A percentile compares a stretch with the other conserved stretches of the same genome.
phyloP scores from a whole-genome alignment of 2,888 invertebrate genomes.

The Eretmocerus hayati region DNA sequence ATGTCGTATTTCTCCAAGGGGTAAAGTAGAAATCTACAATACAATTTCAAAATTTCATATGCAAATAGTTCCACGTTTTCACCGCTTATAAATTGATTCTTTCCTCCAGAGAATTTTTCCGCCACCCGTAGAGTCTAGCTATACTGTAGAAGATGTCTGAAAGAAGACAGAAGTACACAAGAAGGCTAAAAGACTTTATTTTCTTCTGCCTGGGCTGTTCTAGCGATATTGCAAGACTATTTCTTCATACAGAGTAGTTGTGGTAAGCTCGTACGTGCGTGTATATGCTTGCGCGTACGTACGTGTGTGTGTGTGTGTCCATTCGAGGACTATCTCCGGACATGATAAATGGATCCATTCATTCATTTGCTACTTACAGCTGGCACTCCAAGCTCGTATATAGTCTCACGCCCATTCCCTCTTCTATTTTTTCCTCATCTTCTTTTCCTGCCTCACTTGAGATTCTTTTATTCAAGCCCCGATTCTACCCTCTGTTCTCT shows the following conservation, averaged over 20 bases:
- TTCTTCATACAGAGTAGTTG: neutral
- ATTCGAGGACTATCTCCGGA: conserved; percentile 13
- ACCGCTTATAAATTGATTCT: conserved; percentile 9
- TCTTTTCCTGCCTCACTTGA: neutral
- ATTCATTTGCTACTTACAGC: conserved; percentile 2
- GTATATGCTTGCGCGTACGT: neutral
- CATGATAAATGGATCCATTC: conserved; percentile 16
- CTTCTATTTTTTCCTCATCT: neutral
- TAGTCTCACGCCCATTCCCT: neutral
- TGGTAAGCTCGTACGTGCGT: no score
- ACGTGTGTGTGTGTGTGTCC: conserved; percentile 4
- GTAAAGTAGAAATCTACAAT: no score
- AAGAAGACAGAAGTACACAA: no score
- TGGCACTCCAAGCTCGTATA: neutral
- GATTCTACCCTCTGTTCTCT: no score
- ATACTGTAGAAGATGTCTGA: no score
- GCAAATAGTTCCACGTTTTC: neutral
- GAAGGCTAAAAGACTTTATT: no score
- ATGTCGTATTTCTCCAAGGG: no score
- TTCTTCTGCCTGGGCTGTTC: no score
- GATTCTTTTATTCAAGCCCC: no score
- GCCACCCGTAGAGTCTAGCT: neutral
- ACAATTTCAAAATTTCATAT: no score
- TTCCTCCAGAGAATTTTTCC: neutral
- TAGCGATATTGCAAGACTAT: neutral